These are phyloP conservation scores for Mnemiopsis leidyi DNA, from an alignment of 37 sponge, comb jelly and placozoan genomes.

Conservation along the genomic window DNA sequence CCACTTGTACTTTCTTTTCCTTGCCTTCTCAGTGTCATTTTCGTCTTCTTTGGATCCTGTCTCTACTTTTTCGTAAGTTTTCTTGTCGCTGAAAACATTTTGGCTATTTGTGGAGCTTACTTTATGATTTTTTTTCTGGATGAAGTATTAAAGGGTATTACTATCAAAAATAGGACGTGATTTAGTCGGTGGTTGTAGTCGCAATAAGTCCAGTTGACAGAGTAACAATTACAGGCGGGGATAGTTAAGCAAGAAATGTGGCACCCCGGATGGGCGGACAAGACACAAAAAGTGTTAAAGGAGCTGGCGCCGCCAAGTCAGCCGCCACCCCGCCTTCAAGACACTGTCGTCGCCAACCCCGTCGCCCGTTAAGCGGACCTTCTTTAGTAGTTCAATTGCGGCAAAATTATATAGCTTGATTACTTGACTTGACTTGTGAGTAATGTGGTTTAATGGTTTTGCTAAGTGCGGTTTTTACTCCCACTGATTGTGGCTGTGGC, in stretches of 20 bases:
- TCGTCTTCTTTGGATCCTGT: slow-evolving; percentile 23
- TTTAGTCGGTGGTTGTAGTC: no score
- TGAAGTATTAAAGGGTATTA: no score
- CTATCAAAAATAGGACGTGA: no score
- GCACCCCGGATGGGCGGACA: not conserved
- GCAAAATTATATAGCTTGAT: no score
- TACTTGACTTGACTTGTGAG: no score
- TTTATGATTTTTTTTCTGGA: no score
- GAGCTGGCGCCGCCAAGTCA: not conserved
- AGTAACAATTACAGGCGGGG: not conserved
- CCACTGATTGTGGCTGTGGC: not conserved
- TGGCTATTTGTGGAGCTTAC: no score
- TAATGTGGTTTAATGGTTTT: no score
- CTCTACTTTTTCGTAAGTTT: not conserved
- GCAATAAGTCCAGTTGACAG: no score
- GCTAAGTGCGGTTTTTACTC: not conserved
- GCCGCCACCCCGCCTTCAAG: not conserved
- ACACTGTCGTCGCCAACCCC: slow-evolving; percentile 6
- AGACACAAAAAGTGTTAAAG: not conserved
- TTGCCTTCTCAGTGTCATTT: slow-evolving; percentile 32
- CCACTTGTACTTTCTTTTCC: not conserved
- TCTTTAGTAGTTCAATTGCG: no score
- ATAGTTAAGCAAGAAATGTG: slow-evolving; percentile 4
- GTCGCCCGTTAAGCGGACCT: not conserved
- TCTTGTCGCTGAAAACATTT: no score